Evolutionary conservation across 2,888 invertebrate species (phyloP).

Genomic region (Andrena marginata): DNA sequence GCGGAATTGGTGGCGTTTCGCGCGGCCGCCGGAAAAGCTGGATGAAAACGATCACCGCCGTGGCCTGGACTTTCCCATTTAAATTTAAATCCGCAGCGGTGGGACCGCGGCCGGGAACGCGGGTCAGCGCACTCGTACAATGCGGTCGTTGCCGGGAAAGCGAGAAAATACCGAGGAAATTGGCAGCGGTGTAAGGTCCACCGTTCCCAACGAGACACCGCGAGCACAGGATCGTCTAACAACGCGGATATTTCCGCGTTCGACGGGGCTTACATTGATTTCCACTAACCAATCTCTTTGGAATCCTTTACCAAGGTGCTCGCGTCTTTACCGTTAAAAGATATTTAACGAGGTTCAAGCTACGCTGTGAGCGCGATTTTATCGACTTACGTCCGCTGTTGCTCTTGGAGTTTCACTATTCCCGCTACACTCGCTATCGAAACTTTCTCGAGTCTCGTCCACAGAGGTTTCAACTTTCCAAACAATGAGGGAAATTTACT

Average conservation of each 20-base stretch:
- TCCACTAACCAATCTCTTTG: neutral
- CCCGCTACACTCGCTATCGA: neutral
- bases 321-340: neutral
- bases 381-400: neutral
- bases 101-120: slow-evolving; percentile 54
- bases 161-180: slow-evolving; percentile 39
- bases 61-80: slow-evolving; percentile 61
- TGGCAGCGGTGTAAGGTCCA: slow-evolving; percentile 34
- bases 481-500: slow-evolving; percentile 51
- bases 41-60: slow-evolving; percentile 26
- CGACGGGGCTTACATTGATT: neutral
- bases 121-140: slow-evolving; percentile 52
- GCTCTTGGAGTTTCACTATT: neutral
- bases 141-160: slow-evolving; percentile 35
- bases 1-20: slow-evolving; percentile 46
- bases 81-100: slow-evolving; percentile 68
- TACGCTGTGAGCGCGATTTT: neutral
- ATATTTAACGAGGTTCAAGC: slow-evolving; percentile 3
- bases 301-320: neutral
- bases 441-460: neutral
- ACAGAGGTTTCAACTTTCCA: slow-evolving; percentile 1
- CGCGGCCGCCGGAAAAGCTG: slow-evolving; percentile 47
- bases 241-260: neutral
- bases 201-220: neutral
- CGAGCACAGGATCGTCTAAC: slow-evolving; percentile 24